These are phyloP conservation scores for Morinoia aosen DNA, from an alignment of 2,888 invertebrate species.

Conservation along the genomic window DNA sequence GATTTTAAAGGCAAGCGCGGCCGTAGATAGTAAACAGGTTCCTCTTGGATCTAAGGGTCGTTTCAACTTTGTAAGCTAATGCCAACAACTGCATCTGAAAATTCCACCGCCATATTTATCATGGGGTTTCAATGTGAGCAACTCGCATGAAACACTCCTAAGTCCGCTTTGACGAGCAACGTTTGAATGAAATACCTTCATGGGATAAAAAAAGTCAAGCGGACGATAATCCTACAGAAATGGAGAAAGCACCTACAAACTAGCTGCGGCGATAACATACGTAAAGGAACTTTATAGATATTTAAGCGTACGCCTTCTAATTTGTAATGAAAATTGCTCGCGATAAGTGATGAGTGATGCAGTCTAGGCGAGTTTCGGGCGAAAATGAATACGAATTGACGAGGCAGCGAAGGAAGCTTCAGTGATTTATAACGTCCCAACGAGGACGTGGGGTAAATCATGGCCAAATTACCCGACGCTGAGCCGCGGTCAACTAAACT, in stretches of 20 bases:
- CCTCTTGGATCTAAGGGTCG: not conserved
- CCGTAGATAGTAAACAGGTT: not conserved
- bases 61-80: not conserved
- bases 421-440: constrained; percentile 14
- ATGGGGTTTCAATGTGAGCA: not conserved
- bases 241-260: not conserved
- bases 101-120: not conserved
- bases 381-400: constrained; percentile 41
- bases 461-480: constrained; percentile 8
- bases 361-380: not conserved
- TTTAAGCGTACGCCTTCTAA: not conserved
- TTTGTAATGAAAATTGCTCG: not conserved
- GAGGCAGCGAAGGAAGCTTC: not conserved
- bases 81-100: not conserved
- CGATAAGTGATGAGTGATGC: constrained; percentile 4
- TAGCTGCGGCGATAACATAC: not conserved
- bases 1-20: constrained; percentile 1
- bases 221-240: not conserved
- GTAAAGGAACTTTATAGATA: constrained; percentile 1
- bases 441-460: not conserved
- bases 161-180: not conserved
- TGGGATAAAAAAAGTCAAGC: not conserved
- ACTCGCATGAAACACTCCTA: not conserved
- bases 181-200: not conserved
- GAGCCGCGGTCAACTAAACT: not conserved